Base-by-base conservation (phyloP, 2,888 invertebrate genomes). In the Anoncus sp. region DNA sequence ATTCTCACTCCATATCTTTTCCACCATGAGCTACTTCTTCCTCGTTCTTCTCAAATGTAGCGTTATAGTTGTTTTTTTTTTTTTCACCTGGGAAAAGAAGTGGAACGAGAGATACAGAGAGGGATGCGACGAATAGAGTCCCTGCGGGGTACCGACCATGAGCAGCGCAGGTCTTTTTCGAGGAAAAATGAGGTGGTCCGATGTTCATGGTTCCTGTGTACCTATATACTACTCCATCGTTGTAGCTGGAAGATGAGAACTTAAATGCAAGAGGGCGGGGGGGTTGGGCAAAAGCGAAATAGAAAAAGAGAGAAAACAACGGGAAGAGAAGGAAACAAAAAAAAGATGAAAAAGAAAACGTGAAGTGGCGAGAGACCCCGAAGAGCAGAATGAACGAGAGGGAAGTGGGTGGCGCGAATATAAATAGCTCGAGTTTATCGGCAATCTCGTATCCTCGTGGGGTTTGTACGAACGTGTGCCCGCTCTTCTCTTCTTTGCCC, bases 351-450 rank as follows among this genome's bases (percentile, higher is more conserved):
- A 20, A 45, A 22, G 22, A 16, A 49, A 31, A 5, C n/a, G 51
- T 12, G 47, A 31, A 47, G 47, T 47, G 45, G 16, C 59, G 12
- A n/a, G 57, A 59, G 49, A 45, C 6, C 18, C 22, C 49, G 49
- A 65, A 12, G 38, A 38, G 43, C 31, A 47, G 45, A 53, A 57
- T 22, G 22, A 51, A 69, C 49, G 69, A 70, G 70, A 43, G 59
- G 24, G 49, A 72, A 75, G 74, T 76, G 71, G 76, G 74, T 71
- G 76, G 57, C 43, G 73, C 59, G 78, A 76, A 80, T 75, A 60
- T 73, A 80, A 73, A 80, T 78, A 66, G 67, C 84, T 81, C 67
- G 62, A 74, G 80, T 75, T 86, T 87, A 88, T 88, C 88, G 83
- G 73, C 77, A 84, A 88, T 89, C 88, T 86, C 77, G 78, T 83